Evolutionary conservation across 2,797 vertebrate species (phyloP), one percentile per base, ranked within the genome.

Genomic region (Crypturellus tataupa): DNA sequence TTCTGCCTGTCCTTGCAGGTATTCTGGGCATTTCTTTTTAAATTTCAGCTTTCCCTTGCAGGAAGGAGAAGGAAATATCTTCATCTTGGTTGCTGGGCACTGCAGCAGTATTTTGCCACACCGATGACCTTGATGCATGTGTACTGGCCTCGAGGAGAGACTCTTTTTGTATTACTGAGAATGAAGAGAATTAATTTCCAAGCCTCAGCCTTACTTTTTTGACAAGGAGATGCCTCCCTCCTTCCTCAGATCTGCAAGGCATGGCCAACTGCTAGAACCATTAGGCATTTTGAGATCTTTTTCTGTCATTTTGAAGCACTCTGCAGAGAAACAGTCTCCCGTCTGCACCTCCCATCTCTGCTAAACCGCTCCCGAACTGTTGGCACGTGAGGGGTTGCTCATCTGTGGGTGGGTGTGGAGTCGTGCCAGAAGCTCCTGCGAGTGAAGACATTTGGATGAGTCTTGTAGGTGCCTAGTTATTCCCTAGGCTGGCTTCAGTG

Each of bases 371-470:
- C 85, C 29, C 65, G 88, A 85, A 53, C 77, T 2, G 4, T 80
- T 39, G 89, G 88, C 91, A 64, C 49, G 8, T 9, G 92, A 90
- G 84, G 75, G 5, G 33, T 3, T 6, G 80, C 63, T 68, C 16
- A 0, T 9, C 40, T 58, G 63, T 20, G 20, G 53, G 16, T 12
- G 58, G 76, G 7, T 14, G 64, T 51, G 93, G 76, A 89, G 85
- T 1, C 60, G 25, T 2, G 4, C 71, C 95, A 93, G 83, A 23
- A 95, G 80, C 80, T 80, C 75, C 90, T 68, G 88, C 39, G 63
- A 64, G 0, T 49, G 2, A 69, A 53, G 56, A 8, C 7, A 0
- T 27, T 56, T 31, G 64, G 76, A 6, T 55, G 64, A 73, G 58
- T 4, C n/a, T 71, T 2, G 25, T 2, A 4, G 0, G 9, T 53